These are phyloP conservation scores for Leptinotarsa lineolata DNA, from an alignment of 1,140 invertebrate genomes.

Conservation along the genomic window DNA sequence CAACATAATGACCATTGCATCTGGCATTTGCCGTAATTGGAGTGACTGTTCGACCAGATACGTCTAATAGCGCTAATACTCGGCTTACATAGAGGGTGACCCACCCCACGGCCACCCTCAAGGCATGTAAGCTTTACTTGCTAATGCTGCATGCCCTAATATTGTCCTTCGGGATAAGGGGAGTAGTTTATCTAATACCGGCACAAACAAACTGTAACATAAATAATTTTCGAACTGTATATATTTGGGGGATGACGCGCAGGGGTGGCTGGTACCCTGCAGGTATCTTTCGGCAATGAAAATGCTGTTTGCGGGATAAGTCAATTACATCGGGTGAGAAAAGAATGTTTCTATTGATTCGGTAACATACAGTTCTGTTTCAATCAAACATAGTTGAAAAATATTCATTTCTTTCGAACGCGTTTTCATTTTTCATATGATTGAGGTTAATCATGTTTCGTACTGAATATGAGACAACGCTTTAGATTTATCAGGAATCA, in stretches of 20 bases:
- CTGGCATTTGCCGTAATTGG: conserved; percentile 44
- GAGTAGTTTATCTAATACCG: conserved; percentile 43
- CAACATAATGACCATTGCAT: conserved; percentile 30
- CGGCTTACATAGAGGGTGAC: conserved; percentile 31
- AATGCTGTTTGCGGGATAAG: not conserved
- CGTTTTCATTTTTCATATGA: too few species aligned
- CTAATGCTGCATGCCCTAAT: conserved; percentile 43
- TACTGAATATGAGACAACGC: too few species aligned
- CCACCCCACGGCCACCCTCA: conserved; percentile 35
- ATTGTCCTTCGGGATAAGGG: conserved; percentile 47
- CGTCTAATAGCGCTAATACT: conserved; percentile 49
- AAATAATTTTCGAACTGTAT: conserved; percentile 33
- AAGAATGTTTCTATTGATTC: too few species aligned
- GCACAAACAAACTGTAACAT: conserved; percentile 34
- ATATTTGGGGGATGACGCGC: not conserved
- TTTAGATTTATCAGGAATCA: too few species aligned
- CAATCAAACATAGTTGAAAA: too few species aligned
- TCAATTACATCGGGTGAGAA: not conserved
- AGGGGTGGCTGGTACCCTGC: not conserved
- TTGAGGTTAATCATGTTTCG: too few species aligned
- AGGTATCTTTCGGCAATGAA: not conserved
- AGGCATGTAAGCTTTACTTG: conserved; percentile 48
- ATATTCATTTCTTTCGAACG: too few species aligned
- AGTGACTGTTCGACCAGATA: conserved; percentile 49
- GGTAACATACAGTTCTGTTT: too few species aligned